These are phyloP conservation scores for Mus musculus DNA, from an alignment of 2,113 vertebrate genomes.

Conservation along the genomic window DNA sequence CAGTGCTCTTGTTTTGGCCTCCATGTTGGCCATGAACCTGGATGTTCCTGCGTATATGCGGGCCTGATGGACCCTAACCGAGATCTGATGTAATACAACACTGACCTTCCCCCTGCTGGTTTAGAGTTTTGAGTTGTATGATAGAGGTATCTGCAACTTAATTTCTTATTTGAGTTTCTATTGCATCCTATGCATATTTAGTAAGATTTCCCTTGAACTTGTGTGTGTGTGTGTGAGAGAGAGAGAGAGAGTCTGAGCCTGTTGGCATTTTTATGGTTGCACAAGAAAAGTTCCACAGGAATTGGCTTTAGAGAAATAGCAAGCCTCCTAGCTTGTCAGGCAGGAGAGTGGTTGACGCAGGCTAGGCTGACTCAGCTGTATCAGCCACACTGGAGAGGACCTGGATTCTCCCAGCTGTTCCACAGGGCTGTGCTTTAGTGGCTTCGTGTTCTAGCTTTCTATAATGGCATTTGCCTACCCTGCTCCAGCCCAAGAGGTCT, in stretches of 20 bases:
- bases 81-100: neutral
- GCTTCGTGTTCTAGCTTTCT: neutral
- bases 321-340: neutral
- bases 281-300: conserved; percentile 1
- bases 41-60: neutral
- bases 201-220: neutral
- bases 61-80: neutral
- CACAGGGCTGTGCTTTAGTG: neutral
- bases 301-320: neutral
- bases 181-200: neutral
- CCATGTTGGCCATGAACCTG: neutral
- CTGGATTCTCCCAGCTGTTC: neutral
- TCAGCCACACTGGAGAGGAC: neutral
- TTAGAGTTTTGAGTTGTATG: neutral
- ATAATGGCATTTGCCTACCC: neutral
- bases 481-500: neutral
- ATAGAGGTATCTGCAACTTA: neutral
- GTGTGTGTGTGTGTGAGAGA: neutral
- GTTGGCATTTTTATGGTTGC: neutral
- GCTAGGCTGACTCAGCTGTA: neutral
- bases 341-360: neutral
- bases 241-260: neutral
- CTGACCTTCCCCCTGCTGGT: neutral
- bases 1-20: conserved; percentile 35
- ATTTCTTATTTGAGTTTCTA: conserved; percentile 10